These are phyloP conservation scores for Alviniconcha strummeri DNA, from an alignment of 2,888 invertebrate species.

Conservation along the genomic window DNA sequence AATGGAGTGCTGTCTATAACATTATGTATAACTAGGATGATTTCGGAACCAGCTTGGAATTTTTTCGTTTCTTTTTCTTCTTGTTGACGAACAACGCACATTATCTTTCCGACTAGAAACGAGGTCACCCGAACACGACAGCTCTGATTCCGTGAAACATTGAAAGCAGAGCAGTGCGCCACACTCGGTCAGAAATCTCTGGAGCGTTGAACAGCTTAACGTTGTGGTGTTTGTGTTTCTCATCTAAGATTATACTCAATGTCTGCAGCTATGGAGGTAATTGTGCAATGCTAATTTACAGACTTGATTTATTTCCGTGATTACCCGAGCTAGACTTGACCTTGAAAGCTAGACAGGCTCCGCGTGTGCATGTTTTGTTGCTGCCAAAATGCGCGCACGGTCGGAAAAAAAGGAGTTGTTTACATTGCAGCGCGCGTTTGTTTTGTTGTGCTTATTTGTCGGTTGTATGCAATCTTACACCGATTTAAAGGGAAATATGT, in stretches of 20 bases:
- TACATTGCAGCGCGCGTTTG: background rate
- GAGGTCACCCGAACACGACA: conserved; percentile 21
- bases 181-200: conserved; percentile 21
- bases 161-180: conserved; percentile 5
- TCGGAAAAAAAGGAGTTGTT: background rate
- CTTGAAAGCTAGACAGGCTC: background rate
- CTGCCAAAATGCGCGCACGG: background rate
- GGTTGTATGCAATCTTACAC: background rate
- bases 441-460: background rate
- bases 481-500: background rate
- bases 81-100: background rate
- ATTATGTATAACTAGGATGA: too few relatives aligned
- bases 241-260: background rate
- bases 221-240: background rate
- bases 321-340: conserved; percentile 2
- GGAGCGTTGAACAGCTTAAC: conserved; percentile 3
- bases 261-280: conserved; percentile 23
- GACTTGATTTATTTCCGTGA: background rate
- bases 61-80: too few relatives aligned
- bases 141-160: conserved; percentile 16
- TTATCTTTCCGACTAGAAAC: conserved; percentile 20
- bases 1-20: too few relatives aligned
- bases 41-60: too few relatives aligned
- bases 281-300: background rate
- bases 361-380: background rate